A percentile compares a stretch with the other conserved stretches of the same genome.
These are phyloP conservation scores for Saccopteryx bilineata DNA, from an alignment of 2,113 vertebrate species.

Conservation along the genomic window DNA sequence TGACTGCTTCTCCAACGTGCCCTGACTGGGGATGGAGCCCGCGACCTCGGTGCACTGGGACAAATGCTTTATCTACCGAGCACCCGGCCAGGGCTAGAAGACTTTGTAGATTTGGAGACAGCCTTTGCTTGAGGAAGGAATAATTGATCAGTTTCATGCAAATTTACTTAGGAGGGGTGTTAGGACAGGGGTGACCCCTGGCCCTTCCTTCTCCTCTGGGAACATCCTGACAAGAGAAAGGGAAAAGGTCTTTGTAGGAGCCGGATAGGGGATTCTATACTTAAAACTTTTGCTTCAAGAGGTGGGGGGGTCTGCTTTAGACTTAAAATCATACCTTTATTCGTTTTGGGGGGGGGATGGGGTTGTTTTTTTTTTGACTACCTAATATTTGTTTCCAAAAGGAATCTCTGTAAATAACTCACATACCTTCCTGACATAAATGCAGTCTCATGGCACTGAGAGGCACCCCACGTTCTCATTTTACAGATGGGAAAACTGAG, in stretches of 20 bases:
- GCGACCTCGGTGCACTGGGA: too few relatives aligned
- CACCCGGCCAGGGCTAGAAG: not conserved
- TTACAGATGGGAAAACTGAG: not conserved
- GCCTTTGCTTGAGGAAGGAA: not conserved
- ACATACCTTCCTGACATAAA: not conserved
- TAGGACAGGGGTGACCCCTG: not conserved
- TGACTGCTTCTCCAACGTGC: too few relatives aligned
- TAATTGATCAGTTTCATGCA: not conserved
- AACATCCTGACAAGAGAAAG: not conserved
- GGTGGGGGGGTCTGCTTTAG: not conserved
- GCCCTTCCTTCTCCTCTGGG: not conserved
- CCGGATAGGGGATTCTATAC: not conserved
- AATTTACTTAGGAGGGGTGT: not conserved
- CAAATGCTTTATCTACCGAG: too few relatives aligned
- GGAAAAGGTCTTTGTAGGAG: not conserved
- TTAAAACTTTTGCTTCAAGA: not conserved
- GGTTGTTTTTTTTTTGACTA: not conserved
- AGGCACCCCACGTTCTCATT: not conserved
- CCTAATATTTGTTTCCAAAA: not conserved
- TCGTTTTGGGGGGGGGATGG: not conserved
- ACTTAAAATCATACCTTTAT: not conserved
- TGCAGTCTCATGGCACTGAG: not conserved
- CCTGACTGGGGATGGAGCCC: too few relatives aligned
- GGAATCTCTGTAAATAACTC: not conserved
- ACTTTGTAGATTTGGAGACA: not conserved